These are phyloP conservation scores for Pachydiplax longipennis DNA, from an alignment of 2,888 invertebrate genomes.

Conservation along the genomic window DNA sequence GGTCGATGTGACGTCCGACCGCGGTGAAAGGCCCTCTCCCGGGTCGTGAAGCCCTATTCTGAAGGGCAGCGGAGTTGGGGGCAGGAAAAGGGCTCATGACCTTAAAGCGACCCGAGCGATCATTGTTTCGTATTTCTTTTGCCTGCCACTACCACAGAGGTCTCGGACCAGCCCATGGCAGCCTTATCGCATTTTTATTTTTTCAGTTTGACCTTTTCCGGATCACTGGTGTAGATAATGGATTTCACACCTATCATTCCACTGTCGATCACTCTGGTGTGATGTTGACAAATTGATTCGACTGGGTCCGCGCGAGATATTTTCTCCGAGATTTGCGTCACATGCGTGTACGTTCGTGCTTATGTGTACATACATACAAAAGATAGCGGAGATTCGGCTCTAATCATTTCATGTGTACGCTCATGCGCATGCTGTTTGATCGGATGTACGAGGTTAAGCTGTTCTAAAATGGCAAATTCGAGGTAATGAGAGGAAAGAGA, in stretches of 20 bases:
- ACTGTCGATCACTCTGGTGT: background rate
- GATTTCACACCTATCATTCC: background rate
- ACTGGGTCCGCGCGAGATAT: background rate
- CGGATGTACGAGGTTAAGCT: too few relatives aligned
- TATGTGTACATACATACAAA: background rate
- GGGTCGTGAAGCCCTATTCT: background rate
- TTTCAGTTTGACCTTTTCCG: background rate
- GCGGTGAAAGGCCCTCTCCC: background rate
- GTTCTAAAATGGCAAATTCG: too few relatives aligned
- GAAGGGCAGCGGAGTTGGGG: background rate
- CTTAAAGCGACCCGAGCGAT: background rate
- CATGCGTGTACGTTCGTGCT: background rate
- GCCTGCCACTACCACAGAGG: background rate
- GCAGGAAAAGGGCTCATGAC: background rate
- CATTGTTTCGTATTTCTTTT: background rate
- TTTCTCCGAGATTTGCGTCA: background rate
- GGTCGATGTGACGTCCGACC: background rate
- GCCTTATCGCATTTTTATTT: background rate
- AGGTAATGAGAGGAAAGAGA: too few relatives aligned
- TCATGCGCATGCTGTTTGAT: too few relatives aligned
- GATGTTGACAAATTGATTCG: background rate
- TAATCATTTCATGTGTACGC: too few relatives aligned
- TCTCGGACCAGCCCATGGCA: background rate
- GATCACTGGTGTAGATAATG: background rate
- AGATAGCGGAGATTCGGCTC: too few relatives aligned